Evolutionary conservation across 2,888 invertebrate species (phyloP).

Genomic region (Sminthurinus aureus): DNA sequence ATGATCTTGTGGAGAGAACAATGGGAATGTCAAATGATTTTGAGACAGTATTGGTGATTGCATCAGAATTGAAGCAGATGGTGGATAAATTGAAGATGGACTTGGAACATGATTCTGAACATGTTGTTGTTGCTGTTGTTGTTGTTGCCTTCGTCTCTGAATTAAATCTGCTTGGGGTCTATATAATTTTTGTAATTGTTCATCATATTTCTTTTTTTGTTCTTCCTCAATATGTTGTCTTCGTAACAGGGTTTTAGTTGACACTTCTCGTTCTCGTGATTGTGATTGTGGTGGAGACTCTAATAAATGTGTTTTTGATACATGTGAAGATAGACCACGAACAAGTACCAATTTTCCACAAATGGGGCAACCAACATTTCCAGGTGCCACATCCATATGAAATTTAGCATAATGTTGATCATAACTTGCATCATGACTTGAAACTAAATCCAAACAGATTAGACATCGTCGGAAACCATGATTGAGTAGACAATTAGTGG

Average conservation of each 20-base stretch:
- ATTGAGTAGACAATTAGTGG: conserved; percentile 23
- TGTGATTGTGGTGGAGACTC: background rate
- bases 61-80: background rate
- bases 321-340: conserved; percentile 30
- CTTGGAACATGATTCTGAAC: background rate
- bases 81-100: background rate
- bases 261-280: background rate
- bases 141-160: background rate
- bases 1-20: background rate
- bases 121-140: conserved; percentile 1
- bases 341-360: conserved; percentile 19
- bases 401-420: conserved; percentile 35
- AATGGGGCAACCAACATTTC: conserved; percentile 32
- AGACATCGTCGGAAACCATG: conserved; percentile 38
- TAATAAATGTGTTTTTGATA: conserved; percentile 29
- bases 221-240: background rate
- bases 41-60: background rate
- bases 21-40: background rate
- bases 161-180: background rate
- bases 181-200: conserved; percentile 7
- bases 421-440: conserved; percentile 31
- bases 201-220: background rate
- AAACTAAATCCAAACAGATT: conserved; percentile 39
- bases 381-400: conserved; percentile 19
- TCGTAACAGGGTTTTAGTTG: background rate